Conservation (phyloP, 2,888 invertebrate genomes). For the Pseudoips prasinana region DNA sequence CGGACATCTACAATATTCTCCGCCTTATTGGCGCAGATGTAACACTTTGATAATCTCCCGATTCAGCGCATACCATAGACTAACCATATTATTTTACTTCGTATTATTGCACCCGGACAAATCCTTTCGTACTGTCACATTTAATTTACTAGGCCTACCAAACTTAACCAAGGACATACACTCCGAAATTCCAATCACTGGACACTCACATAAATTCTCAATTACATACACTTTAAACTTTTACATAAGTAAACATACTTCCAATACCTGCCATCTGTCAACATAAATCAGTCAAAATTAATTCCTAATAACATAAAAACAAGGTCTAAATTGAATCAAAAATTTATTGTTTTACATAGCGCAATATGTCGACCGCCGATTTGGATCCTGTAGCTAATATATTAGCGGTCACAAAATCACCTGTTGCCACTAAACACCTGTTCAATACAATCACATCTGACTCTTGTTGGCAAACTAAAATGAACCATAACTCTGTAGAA, state of each 20-base stretch:
- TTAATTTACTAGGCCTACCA: slow-evolving; percentile 23
- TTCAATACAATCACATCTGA: slow-evolving; percentile 77
- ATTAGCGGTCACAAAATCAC: slow-evolving; percentile 77
- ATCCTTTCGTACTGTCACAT: slow-evolving; percentile 25
- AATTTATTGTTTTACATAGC: slow-evolving; percentile 42
- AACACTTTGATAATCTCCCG: slow-evolving; percentile 28
- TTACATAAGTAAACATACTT: slow-evolving; percentile 38
- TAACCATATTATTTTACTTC: too few relatives aligned
- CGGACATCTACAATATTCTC: slow-evolving; percentile 19
- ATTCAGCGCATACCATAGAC: slow-evolving; percentile 20
- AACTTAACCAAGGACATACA: slow-evolving; percentile 33
- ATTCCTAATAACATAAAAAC: slow-evolving; percentile 13
- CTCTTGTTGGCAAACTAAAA: slow-evolving; percentile 32
- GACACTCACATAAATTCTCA: slow-evolving; percentile 39
- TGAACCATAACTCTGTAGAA: slow-evolving; percentile 1
- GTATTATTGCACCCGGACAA: slow-evolving; percentile 13
- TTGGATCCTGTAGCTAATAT: slow-evolving; percentile 70
- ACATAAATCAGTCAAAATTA: slow-evolving; percentile 21
- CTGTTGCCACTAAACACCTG: slow-evolving; percentile 74
- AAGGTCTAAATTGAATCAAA: slow-evolving; percentile 28
- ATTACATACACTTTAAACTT: slow-evolving; percentile 39
- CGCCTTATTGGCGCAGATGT: slow-evolving; percentile 23
- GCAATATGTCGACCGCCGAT: slow-evolving; percentile 67
- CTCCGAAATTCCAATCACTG: slow-evolving; percentile 44
- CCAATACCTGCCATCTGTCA: slow-evolving; percentile 55